Base-by-base conservation (phyloP, 2,113 vertebrate species). In the Prunella fulvescens region DNA sequence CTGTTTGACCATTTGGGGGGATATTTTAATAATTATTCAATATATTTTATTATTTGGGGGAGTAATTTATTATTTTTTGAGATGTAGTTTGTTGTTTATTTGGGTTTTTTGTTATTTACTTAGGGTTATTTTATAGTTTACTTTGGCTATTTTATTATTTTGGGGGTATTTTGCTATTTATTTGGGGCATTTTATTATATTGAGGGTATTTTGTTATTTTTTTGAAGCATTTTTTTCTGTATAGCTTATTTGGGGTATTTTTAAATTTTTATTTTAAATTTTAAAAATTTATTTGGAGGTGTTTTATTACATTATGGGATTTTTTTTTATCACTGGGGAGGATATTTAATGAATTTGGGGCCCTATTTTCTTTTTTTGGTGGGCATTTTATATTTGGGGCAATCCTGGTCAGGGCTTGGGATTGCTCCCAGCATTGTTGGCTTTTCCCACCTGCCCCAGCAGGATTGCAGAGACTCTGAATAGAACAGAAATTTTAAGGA, bases 21-120 rank as follows among this genome's bases (percentile, higher is more conserved):
- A 5, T 20, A 72, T 54, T 60, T 37, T 11, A 11, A 51, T 40
- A 35, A 47, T 66, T 57, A 44, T 66, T 99, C 99, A 9, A 11
- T 8, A 0, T 5, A 40, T 67, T 74, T 88, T 25, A 12, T 47
- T 51, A 14, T 54, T 64, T 67, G 2, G 6, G 20, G 25, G 8
- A 25, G 11, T 16, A 22, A 37, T 50, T 57, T 33, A 33, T 11
- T 26, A 3, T n/a, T 74, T 67, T 50, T 44, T 13, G 33, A 33
- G 40, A 3, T 2, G 5, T 15, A 13, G 14, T 22, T 71, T 31
- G 17, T 48, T 64, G 6, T 26, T 72, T 42, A 12, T 64, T 64
- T 26, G 25, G 18, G 7, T 1, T 1, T 58, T 51, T 57, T 57
- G 54, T 23, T 57, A 57, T n/a, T 23, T n/a, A 23, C 33, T 57